Base-by-base conservation (phyloP, 2,888 invertebrate species). In the Agrochola litura region DNA sequence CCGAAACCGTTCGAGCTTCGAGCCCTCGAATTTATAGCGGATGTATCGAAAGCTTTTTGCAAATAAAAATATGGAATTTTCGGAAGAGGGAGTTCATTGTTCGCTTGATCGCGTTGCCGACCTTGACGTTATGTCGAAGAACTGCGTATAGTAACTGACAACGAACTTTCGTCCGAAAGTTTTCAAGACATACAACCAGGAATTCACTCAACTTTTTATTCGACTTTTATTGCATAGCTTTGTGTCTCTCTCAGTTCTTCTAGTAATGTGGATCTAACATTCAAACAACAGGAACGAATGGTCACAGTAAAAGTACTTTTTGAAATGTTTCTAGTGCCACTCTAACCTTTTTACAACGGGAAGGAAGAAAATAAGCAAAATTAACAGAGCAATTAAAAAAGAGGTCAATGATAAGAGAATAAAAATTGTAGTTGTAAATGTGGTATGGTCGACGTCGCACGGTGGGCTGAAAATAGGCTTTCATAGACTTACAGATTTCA, bases 1-100 rank as follows among this genome's bases (percentile, higher is more conserved):
- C 86, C 78, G 84, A 87, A 88, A 89, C 88, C 87, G 88, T 90
- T 90, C 89, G 88, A 89, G 88, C 90, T 90, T 90, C 89, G 89
- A 90, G 88, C 91, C 92, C 89, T 90, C 88, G 88, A 92, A 93
- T 93, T 94, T 93, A 88, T 89, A 92, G 89, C 90, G 94, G 93
- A 93, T 92, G 92, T 92, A 92, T 91, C 89, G 90, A 89, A 88
- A 90, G 89, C 84, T 91, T 92, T 92, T 92, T 92, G 89, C 87
- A 90, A 90, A 91, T 88, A 91, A 90, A 89, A 91, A 88, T 87
- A 89, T 90, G 83, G 81, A 86, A 74, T 89, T 91, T 91, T 89
- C 80, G 86, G 86, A 89, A 89, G 88, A 87, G 67, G 54, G 89
- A 86, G 94, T 92, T 94, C 92, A 92, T 86, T 79, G 92, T 83